Evolutionary conservation across 2,888 invertebrate genomes (phyloP).

Genomic region (Ophioninae sp.): DNA sequence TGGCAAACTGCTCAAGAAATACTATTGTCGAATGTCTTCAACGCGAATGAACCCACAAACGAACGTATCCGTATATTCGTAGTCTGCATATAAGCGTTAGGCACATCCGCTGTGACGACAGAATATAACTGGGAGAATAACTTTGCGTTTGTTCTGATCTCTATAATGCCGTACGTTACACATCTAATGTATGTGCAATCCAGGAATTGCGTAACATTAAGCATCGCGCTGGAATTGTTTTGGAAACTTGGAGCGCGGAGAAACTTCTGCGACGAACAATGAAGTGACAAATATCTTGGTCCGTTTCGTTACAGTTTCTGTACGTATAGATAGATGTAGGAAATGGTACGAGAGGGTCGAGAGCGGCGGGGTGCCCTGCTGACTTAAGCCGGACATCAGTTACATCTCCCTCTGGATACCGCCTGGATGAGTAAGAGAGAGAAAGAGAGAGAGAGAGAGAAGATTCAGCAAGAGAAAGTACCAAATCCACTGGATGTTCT

Average conservation of each 20-base stretch:
- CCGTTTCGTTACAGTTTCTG: conserved; percentile 43
- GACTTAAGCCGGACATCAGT: conserved; percentile 77
- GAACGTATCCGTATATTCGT: not conserved
- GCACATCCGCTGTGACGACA: conserved; percentile 62
- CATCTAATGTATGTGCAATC: conserved; percentile 21
- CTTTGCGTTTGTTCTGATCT: conserved; percentile 32
- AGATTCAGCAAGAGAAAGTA: conserved; percentile 52
- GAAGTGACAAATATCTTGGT: conserved; percentile 79
- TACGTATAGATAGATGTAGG: conserved; percentile 34
- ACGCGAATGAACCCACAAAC: conserved; percentile 2
- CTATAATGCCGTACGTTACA: conserved; percentile 27
- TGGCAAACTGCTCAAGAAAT: conserved; percentile 67
- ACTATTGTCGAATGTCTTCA: conserved; percentile 49
- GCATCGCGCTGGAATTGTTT: conserved; percentile 73
- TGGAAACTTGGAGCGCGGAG: conserved; percentile 63
- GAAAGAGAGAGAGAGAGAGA: not conserved
- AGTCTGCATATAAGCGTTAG: conserved; percentile 22
- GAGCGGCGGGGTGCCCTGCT: conserved; percentile 64
- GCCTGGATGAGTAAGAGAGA: conserved; percentile 5
- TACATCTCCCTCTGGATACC: conserved; percentile 59
- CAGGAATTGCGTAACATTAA: conserved; percentile 80
- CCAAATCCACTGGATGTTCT: conserved; percentile 49
- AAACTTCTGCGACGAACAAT: conserved; percentile 74
- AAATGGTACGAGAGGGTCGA: conserved; percentile 41
- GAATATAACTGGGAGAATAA: conserved; percentile 50